These are phyloP conservation scores for Morinoia aosen DNA, from an alignment of 2,888 invertebrate genomes.

Conservation along the genomic window DNA sequence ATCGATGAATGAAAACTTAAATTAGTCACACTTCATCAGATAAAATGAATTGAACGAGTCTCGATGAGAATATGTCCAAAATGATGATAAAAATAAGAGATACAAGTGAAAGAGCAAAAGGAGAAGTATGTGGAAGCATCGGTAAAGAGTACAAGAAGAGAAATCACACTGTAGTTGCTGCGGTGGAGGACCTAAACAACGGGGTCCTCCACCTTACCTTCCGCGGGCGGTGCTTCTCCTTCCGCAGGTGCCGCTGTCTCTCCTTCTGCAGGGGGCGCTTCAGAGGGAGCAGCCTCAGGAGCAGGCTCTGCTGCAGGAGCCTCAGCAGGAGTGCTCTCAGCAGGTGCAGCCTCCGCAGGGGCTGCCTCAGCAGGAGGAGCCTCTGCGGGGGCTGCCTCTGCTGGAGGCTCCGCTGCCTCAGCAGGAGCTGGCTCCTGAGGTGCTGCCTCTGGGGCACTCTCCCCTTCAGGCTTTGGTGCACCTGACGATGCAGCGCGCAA, in stretches of 20 bases:
- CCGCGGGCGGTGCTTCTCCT: constrained; percentile 61
- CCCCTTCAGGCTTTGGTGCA: constrained; percentile 42
- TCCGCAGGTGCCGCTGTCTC: constrained; percentile 59
- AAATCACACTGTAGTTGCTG: constrained; percentile 16
- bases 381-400: constrained; percentile 52
- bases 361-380: constrained; percentile 59
- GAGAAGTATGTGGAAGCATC: not conserved
- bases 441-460: constrained; percentile 41
- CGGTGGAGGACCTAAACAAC: constrained; percentile 18
- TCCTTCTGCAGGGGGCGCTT: constrained; percentile 57
- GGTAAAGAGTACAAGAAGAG: not conserved
- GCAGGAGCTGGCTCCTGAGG: constrained; percentile 61
- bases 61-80: not conserved
- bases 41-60: not conserved
- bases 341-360: constrained; percentile 58
- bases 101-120: not conserved
- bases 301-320: constrained; percentile 59
- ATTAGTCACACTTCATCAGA: not conserved
- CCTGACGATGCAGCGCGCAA: constrained; percentile 46
- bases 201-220: constrained; percentile 63
- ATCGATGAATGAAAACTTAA: not conserved
- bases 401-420: constrained; percentile 55
- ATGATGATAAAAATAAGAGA: not conserved
- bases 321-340: constrained; percentile 59
- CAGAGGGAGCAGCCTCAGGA: constrained; percentile 58